phyloP scores from a whole-genome alignment of 2,888 invertebrate species.

The Ophion slaviceki region DNA sequence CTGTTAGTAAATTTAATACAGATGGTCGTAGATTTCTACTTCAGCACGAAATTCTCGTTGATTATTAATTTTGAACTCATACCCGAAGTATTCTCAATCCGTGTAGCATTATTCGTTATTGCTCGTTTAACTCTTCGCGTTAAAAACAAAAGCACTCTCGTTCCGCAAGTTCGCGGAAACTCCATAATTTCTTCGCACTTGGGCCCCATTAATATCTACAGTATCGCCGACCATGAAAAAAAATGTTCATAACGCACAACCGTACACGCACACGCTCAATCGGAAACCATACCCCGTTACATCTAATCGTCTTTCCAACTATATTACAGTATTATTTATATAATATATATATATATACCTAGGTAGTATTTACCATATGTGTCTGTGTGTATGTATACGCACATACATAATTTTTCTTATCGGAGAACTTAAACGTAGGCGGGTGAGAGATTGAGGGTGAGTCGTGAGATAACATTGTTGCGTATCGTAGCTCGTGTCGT shows the following conservation, averaged over 20 bases:
- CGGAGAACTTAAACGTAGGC: conserved; percentile 87
- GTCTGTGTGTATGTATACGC: conserved; percentile 51
- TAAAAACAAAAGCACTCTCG: background rate
- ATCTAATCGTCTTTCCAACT: conserved; percentile 53
- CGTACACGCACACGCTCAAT: conserved; percentile 19
- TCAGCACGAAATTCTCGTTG: background rate
- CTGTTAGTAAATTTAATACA: background rate
- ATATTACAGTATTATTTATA: conserved; percentile 59
- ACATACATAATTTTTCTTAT: conserved; percentile 60
- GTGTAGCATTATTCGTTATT: background rate
- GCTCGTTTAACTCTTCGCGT: background rate
- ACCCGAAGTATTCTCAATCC: background rate
- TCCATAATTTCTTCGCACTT: conserved; percentile 50
- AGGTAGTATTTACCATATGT: conserved; percentile 57
- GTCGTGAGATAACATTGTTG: conserved; percentile 91
- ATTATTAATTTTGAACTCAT: background rate
- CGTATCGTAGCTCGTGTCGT: conserved; percentile 92
- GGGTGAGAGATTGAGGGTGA: conserved; percentile 93
- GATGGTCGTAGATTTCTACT: background rate
- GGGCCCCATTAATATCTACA: conserved; percentile 64
- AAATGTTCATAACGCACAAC: background rate
- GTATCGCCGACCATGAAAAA: conserved; percentile 43
- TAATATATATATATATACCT: conserved; percentile 36
- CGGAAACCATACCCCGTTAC: conserved; percentile 45
- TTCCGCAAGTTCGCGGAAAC: conserved; percentile 39